Evolutionary conservation across 2,113 vertebrate species (phyloP).

Genomic region (Castor canadensis): DNA sequence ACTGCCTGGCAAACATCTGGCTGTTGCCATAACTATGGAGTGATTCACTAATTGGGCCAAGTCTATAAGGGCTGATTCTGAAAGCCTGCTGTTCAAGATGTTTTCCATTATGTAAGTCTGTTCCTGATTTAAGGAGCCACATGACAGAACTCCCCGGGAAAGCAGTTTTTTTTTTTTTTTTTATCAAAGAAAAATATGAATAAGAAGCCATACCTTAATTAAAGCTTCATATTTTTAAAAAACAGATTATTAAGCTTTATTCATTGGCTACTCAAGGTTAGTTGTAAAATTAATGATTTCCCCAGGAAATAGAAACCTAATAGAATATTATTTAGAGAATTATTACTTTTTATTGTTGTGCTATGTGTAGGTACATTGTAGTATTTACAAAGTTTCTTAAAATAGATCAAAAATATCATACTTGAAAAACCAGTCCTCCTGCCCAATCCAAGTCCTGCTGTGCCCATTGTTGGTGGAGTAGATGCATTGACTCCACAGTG

Average conservation of each 20-base stretch:
- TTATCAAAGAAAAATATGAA: too few species aligned
- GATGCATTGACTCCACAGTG: too few species aligned
- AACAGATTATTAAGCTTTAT: not conserved
- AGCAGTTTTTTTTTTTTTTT: too few species aligned
- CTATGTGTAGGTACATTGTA: too few species aligned
- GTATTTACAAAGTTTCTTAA: too few species aligned
- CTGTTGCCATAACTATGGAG: not conserved
- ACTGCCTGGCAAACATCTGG: not conserved
- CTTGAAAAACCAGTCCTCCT: too few species aligned
- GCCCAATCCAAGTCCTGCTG: too few species aligned
- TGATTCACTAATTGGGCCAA: conserved; percentile 7
- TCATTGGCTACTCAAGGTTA: not conserved
- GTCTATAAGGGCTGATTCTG: not conserved
- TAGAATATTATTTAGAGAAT: not conserved
- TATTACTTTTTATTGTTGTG: too few species aligned
- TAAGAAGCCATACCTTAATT: not conserved
- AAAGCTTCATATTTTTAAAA: not conserved
- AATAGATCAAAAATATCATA: too few species aligned
- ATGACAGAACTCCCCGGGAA: not conserved
- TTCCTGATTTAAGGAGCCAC: not conserved
- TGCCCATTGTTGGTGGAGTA: too few species aligned
- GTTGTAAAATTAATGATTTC: not conserved
- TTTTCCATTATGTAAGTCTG: not conserved
- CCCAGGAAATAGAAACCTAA: not conserved
- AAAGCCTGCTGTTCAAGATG: not conserved